Evolutionary conservation across 1,140 invertebrate genomes (phyloP).

Genomic region (Tachypleus tridentatus): DNA sequence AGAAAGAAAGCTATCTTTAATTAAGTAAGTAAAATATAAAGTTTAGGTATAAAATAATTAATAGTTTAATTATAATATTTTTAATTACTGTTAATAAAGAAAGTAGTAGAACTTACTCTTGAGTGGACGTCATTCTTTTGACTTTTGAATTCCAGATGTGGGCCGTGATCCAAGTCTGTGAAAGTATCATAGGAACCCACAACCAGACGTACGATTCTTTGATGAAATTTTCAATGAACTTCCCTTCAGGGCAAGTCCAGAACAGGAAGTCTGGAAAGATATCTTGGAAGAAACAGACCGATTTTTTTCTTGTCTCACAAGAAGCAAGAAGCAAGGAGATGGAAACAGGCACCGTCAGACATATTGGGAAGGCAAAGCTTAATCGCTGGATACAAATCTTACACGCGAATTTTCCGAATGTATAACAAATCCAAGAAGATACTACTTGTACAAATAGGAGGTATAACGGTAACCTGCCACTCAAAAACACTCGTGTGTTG

Average conservation of each 20-base stretch:
- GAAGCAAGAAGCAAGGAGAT: slow-evolving; percentile 75
- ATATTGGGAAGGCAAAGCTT: slow-evolving; percentile 89
- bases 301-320: slow-evolving; percentile 47
- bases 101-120: slow-evolving; percentile 46
- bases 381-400: slow-evolving; percentile 93
- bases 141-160: slow-evolving; percentile 97
- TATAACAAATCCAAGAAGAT: slow-evolving; percentile 71
- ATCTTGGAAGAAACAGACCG: slow-evolving; percentile 69
- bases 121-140: slow-evolving; percentile 87
- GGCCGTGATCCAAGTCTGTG: slow-evolving; percentile 87
- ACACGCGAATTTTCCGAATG: slow-evolving; percentile 86
- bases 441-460: slow-evolving; percentile 66
- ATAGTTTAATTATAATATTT: too few species aligned
- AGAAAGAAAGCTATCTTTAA: slow-evolving; percentile 5
- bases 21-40: too few species aligned
- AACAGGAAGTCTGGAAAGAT: slow-evolving; percentile 74
- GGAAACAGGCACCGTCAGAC: slow-evolving; percentile 73
- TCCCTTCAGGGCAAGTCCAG: slow-evolving; percentile 63
- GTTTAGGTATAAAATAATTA: too few species aligned
- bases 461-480: slow-evolving; percentile 43
- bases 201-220: neutral
- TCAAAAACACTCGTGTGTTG: too few species aligned
- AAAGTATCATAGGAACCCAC: slow-evolving; percentile 56
- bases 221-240: slow-evolving; percentile 36
- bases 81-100: neutral